These are phyloP conservation scores for Cricetomys ansorgei DNA, from an alignment of 2,113 vertebrate genomes.

Conservation along the genomic window DNA sequence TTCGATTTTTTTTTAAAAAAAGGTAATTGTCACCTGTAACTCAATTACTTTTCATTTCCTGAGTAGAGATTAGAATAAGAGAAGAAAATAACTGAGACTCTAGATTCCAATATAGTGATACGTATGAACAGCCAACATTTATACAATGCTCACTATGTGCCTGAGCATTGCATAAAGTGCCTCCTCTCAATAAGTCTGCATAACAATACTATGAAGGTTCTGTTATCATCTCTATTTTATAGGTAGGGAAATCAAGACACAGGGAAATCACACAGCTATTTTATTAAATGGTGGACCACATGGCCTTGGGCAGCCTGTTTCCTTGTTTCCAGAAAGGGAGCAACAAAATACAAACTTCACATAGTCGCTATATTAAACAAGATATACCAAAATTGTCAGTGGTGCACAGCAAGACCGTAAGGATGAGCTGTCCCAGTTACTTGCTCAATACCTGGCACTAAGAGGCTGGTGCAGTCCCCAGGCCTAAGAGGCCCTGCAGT, in stretches of 20 bases:
- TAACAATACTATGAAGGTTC: background rate
- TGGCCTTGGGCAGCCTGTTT: background rate
- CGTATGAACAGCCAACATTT: background rate
- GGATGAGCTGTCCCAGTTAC: background rate
- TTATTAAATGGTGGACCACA: background rate
- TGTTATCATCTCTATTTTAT: conserved; percentile 11
- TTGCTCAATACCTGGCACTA: background rate
- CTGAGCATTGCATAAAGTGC: conserved; percentile 12
- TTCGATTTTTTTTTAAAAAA: background rate
- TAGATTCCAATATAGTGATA: background rate
- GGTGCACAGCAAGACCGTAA: background rate
- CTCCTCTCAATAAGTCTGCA: background rate
- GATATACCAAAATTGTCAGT: background rate
- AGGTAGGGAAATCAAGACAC: conserved; percentile 5
- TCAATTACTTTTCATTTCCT: conserved; percentile 35
- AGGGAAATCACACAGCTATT: background rate
- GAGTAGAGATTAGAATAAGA: background rate
- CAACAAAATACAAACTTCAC: background rate
- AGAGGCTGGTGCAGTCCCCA: background rate
- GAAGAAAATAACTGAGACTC: background rate
- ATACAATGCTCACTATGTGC: background rate
- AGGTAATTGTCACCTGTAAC: background rate
- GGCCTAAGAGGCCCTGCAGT: too few species aligned
- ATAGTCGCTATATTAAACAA: background rate
- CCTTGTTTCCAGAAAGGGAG: background rate